Evolutionary conservation across 1,140 invertebrate species (phyloP).

Genomic region (Ridgeia piscesae): DNA sequence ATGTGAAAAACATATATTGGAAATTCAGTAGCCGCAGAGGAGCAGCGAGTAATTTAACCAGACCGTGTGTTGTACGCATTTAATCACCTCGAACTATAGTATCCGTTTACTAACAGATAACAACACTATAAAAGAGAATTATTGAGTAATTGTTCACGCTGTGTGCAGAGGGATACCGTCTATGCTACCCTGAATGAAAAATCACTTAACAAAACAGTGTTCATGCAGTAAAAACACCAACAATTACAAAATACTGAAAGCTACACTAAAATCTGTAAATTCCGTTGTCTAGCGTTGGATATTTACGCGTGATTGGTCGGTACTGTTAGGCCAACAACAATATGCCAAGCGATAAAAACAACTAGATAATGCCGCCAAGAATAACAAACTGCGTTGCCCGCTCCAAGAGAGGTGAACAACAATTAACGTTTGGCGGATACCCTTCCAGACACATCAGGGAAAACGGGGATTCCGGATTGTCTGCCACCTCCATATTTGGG

Average conservation of each 20-base stretch:
- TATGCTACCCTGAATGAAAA: neutral
- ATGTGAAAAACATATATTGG: neutral
- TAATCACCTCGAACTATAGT: neutral
- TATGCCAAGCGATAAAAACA: neutral
- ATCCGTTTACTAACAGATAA: neutral
- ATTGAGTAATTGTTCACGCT: neutral
- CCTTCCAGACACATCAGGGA: neutral
- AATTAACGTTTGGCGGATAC: neutral
- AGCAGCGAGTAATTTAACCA: too few species aligned
- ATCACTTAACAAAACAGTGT: neutral
- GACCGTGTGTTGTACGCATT: neutral
- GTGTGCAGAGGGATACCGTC: neutral
- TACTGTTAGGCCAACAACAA: neutral
- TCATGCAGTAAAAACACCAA: neutral
- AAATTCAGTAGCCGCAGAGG: too few species aligned
- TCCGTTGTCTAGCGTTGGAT: neutral
- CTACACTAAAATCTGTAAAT: neutral
- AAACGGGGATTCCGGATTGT: neutral
- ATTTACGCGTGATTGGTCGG: neutral
- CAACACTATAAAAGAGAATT: neutral
- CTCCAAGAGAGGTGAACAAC: neutral
- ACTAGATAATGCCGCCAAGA: neutral
- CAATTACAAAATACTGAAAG: neutral
- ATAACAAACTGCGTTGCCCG: neutral
- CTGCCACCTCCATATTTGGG: neutral